Conservation (phyloP, 2,797 vertebrate species). For the Leptodactylus fallax region DNA sequence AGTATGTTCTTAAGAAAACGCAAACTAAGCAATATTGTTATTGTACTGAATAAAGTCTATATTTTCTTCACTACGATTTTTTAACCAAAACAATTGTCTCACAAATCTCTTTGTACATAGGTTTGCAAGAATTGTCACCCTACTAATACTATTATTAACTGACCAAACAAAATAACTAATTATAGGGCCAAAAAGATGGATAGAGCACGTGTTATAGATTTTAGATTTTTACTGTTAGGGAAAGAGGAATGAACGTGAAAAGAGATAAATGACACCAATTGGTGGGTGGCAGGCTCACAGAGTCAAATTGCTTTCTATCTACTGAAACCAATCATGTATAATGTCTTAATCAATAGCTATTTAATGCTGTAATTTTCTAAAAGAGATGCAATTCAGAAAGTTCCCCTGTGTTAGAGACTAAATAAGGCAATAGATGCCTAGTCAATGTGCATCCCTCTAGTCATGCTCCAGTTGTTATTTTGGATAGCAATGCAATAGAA, state of each 20-base stretch:
- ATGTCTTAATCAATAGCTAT: constrained; percentile 62
- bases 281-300: constrained; percentile 37
- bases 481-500: background rate
- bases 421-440: constrained; percentile 25
- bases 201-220: constrained; percentile 55
- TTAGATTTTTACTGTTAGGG: constrained; percentile 56
- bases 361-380: constrained; percentile 56
- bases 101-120: background rate
- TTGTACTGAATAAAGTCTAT: background rate
- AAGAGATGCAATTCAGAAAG: constrained; percentile 52
- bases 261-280: constrained; percentile 60
- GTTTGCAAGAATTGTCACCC: background rate
- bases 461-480: background rate
- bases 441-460: background rate
- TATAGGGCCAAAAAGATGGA: constrained; percentile 31
- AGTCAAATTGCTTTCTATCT: constrained; percentile 55
- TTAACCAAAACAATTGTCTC: background rate
- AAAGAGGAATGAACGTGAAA: constrained; percentile 46
- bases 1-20: too few relatives aligned
- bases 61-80: constrained; percentile 6
- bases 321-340: constrained; percentile 58
- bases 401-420: constrained; percentile 39
- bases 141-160: background rate
- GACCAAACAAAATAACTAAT: constrained; percentile 43
- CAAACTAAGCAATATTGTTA: too few relatives aligned